Conservation (phyloP, 2,888 invertebrate species). For the Copidosoma aretas region DNA sequence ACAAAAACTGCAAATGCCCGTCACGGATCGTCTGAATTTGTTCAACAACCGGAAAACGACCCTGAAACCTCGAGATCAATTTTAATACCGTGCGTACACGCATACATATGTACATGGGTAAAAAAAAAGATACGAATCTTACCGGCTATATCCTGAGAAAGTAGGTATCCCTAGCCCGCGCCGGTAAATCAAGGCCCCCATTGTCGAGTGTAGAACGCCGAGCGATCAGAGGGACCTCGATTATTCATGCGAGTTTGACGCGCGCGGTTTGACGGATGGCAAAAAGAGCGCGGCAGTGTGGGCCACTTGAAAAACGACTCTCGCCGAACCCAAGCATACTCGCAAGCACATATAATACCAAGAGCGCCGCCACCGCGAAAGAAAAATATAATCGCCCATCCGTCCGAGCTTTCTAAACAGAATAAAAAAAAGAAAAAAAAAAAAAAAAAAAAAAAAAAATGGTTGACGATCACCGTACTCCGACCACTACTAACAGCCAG, state of each 20-base stretch:
- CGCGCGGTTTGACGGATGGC: not conserved
- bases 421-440: no score
- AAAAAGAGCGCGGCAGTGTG: no score
- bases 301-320: no score
- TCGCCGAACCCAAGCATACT: no score
- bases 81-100: no score
- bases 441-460: no score
- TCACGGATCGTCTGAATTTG: conserved; percentile 21
- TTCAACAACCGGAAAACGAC: conserved; percentile 9
- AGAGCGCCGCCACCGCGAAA: no score
- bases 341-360: no score
- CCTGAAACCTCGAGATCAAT: not conserved
- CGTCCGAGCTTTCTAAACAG: no score
- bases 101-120: not conserved
- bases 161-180: conserved; percentile 8
- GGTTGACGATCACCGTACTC: not conserved
- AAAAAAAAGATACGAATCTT: conserved; percentile 14
- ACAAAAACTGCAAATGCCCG: conserved; percentile 13
- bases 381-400: no score
- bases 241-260: no score
- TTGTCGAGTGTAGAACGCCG: not conserved
- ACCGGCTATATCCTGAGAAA: not conserved
- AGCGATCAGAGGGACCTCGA: no score
- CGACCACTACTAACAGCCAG: not conserved
- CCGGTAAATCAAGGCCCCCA: conserved; percentile 4